These are phyloP conservation scores for Meteorus sp. DNA, from an alignment of 1,140 invertebrate species.

Conservation along the genomic window DNA sequence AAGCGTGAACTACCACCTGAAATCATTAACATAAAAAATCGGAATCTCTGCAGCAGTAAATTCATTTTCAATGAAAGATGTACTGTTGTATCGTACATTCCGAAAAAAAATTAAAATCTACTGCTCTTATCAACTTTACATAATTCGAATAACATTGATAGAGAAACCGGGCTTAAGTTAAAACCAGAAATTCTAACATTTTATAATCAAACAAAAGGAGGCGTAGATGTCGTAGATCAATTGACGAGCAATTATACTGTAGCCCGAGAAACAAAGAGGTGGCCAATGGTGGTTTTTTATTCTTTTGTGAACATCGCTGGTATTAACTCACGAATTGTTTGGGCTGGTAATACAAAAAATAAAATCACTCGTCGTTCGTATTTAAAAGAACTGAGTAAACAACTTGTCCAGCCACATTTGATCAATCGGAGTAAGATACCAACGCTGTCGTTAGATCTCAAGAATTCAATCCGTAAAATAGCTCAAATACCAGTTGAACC, in stretches of 20 bases:
- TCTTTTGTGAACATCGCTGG: conserved; percentile 33
- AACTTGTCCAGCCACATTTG: not conserved
- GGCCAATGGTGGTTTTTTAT: conserved; percentile 45
- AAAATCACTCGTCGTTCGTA: not conserved
- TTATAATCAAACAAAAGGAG: conserved; percentile 36
- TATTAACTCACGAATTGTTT: conserved; percentile 18
- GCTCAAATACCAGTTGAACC: not conserved
- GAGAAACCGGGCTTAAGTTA: not conserved
- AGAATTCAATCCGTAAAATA: not conserved
- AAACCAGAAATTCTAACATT: conserved; percentile 51
- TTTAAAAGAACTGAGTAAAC: not conserved
- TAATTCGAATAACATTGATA: conserved; percentile 10
- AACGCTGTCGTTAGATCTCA: not conserved
- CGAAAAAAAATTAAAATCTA: conserved; percentile 12
- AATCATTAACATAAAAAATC: conserved; percentile 24
- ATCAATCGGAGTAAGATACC: not conserved
- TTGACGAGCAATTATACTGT: conserved; percentile 36
- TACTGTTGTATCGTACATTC: conserved; percentile 1
- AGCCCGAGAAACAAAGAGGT: conserved; percentile 34
- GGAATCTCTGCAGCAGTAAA: not conserved
- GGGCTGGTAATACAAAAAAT: not conserved
- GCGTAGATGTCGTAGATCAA: conserved; percentile 45
- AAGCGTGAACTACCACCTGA: conserved; percentile 43
- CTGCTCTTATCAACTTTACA: not conserved
- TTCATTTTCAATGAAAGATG: conserved; percentile 6